A percentile compares a stretch with the other conserved stretches of the same genome.
Conservation (phyloP, 2,888 invertebrate species). For the Liposcelis brunnea region DNA sequence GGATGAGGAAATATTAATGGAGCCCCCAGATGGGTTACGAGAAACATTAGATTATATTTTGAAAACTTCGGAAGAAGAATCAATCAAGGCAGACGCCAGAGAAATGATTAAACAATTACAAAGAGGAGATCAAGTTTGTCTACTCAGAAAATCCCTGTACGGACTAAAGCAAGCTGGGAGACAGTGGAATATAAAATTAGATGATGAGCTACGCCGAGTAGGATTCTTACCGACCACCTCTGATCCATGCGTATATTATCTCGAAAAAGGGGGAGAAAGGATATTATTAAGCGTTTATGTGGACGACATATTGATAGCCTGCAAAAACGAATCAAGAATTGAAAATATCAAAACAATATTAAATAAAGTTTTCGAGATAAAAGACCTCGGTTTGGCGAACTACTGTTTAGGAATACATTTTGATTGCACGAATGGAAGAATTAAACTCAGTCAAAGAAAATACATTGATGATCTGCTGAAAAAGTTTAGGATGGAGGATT, state of each 20-base stretch:
- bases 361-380: slow-evolving; percentile 13
- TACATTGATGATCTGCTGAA: slow-evolving; percentile 17
- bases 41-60: neutral
- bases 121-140: slow-evolving; percentile 14
- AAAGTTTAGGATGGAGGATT: slow-evolving; percentile 18
- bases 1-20: slow-evolving; percentile 16
- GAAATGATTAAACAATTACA: slow-evolving; percentile 11
- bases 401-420: slow-evolving; percentile 14
- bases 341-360: slow-evolving; percentile 9
- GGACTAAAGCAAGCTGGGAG: slow-evolving; percentile 17
- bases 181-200: neutral
- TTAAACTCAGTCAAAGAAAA: slow-evolving; percentile 14
- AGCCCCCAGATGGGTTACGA: slow-evolving; percentile 14
- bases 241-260: slow-evolving; percentile 1
- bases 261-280: neutral
- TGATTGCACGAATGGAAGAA: slow-evolving; percentile 5
- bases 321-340: slow-evolving; percentile 8
- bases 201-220: neutral
- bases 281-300: neutral
- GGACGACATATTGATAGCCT: slow-evolving; percentile 11
- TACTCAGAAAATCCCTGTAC: slow-evolving; percentile 16
- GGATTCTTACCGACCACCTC: neutral
- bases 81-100: too few species aligned
- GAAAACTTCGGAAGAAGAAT: too few species aligned
- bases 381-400: slow-evolving; percentile 14